Evolutionary conservation across 2,797 vertebrate genomes (phyloP).

Genomic region (Poecilia gillii): DNA sequence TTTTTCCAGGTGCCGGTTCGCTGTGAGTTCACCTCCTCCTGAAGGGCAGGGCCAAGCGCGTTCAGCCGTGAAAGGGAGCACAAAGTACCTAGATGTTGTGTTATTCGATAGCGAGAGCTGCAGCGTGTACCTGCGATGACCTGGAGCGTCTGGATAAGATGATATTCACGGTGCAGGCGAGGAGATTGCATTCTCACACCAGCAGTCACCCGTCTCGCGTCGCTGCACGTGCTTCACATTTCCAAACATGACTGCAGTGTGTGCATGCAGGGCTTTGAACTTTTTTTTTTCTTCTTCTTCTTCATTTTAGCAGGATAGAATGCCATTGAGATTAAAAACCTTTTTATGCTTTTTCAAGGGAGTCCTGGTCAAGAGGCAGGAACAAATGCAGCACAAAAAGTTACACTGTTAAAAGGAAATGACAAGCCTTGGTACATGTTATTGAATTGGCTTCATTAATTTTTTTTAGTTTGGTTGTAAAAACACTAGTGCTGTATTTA

Average conservation of each 20-base stretch:
- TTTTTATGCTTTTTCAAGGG: neutral
- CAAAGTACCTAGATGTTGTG: conserved; percentile 27
- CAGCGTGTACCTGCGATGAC: conserved; percentile 38
- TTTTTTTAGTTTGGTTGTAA: neutral
- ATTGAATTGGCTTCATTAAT: neutral
- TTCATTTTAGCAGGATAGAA: neutral
- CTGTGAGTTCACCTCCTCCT: conserved; percentile 41
- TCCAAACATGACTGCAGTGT: conserved; percentile 13
- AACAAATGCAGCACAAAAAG: neutral
- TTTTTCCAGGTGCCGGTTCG: conserved; percentile 62
- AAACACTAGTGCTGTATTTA: neutral
- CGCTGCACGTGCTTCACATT: conserved; percentile 11
- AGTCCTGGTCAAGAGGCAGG: neutral
- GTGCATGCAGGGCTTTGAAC: neutral
- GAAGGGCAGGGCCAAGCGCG: conserved; percentile 32
- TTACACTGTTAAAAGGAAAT: neutral
- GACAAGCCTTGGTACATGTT: neutral
- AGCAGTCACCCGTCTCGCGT: conserved; percentile 23
- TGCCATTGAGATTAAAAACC: neutral
- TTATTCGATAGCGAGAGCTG: conserved; percentile 38
- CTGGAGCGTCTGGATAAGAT: conserved; percentile 17
- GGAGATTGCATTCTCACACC: conserved; percentile 25
- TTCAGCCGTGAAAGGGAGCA: conserved; percentile 41
- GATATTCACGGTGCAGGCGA: neutral
- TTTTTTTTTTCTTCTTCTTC: neutral